Percentiles rank a stretch among this genome's conserved stretches.
phyloP scores from a whole-genome alignment of 2,797 vertebrate genomes.

The Mormyrus hasselquistii region DNA sequence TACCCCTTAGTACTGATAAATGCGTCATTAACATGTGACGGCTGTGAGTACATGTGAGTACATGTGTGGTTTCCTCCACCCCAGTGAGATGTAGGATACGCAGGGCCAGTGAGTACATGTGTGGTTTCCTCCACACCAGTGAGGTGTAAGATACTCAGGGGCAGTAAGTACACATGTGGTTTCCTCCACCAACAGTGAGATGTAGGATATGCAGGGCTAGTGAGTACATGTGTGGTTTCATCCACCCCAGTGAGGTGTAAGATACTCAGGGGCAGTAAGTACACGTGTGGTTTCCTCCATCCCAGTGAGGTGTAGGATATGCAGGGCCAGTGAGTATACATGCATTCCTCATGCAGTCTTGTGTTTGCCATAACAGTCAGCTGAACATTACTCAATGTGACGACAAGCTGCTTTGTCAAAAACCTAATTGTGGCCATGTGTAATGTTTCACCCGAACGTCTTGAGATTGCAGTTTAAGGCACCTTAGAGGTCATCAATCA shows the following conservation, averaged over 20 bases:
- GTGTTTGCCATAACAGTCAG: background rate
- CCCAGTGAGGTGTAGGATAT: background rate
- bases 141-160: background rate
- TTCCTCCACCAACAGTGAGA: background rate
- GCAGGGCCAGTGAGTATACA: background rate
- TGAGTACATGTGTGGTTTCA: background rate
- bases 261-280: background rate
- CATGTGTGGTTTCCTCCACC: background rate
- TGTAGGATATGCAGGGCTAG: background rate
- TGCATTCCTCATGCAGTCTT: background rate
- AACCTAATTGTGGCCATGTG: conserved; percentile 19
- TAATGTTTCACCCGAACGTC: conserved; percentile 18
- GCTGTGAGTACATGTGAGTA: background rate
- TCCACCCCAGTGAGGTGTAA: background rate
- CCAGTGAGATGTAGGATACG: background rate
- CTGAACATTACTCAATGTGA: background rate
- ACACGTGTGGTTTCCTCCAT: background rate
- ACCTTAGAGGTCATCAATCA: conserved; percentile 15
- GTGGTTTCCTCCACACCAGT: background rate
- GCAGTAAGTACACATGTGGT: too few species aligned
- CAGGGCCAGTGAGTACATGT: background rate
- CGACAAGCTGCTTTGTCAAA: conserved; percentile 2
- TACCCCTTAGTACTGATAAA: background rate
- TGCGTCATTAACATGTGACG: background rate
- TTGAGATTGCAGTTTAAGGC: conserved; percentile 18